phyloP scores from a whole-genome alignment of 2,797 vertebrate genomes.

The Cichlasoma orientale region DNA sequence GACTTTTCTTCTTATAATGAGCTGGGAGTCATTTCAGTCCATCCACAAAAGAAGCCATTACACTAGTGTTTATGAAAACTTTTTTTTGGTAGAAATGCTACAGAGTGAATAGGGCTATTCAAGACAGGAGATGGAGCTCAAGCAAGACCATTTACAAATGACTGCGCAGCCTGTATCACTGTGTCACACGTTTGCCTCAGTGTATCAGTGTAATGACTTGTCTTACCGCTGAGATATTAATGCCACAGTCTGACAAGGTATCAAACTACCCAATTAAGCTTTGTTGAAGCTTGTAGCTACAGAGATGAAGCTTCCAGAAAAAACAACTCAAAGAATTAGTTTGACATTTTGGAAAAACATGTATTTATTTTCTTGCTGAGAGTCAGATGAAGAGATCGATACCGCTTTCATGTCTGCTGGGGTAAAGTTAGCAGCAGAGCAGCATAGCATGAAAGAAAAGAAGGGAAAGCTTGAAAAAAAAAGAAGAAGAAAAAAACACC shows the following conservation, averaged over 20 bases:
- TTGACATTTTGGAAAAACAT: background rate
- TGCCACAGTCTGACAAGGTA: background rate
- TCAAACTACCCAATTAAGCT: constrained; percentile 18
- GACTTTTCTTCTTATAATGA: constrained; percentile 41
- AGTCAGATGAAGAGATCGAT: background rate
- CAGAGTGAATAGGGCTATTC: constrained; percentile 1
- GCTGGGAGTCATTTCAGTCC: constrained; percentile 33
- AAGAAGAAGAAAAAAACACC: background rate
- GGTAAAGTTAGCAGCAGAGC: background rate
- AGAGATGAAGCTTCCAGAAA: background rate
- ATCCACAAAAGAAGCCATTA: constrained; percentile 23
- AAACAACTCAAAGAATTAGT: background rate
- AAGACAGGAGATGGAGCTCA: constrained; percentile 1
- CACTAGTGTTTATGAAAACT: constrained; percentile 3
- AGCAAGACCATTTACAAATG: constrained; percentile 6
- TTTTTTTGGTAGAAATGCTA: constrained; percentile 6
- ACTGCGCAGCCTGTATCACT: background rate
- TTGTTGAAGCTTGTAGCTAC: background rate
- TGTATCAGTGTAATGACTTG: background rate
- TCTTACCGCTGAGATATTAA: constrained; percentile 11
- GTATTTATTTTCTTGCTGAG: background rate
- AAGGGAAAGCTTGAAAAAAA: background rate
- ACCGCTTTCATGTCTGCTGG: background rate
- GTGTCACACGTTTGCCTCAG: constrained; percentile 1
- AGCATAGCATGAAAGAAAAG: background rate